Evolutionary conservation across 2,888 invertebrate species (phyloP).

Genomic region (Mythimna impura): DNA sequence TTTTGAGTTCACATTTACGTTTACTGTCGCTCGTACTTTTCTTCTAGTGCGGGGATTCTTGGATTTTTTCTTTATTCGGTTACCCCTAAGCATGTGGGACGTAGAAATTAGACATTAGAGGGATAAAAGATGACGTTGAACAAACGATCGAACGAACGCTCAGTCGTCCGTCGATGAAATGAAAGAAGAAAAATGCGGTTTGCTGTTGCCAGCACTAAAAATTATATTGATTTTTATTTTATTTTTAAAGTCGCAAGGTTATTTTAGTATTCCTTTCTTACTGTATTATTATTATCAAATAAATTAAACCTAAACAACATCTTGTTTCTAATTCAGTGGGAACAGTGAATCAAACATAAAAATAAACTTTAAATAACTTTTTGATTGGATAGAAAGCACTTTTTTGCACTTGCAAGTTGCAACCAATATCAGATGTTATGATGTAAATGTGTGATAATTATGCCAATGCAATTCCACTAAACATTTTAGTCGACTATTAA

Average conservation of each 20-base stretch:
- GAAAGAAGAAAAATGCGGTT: constrained; percentile 74
- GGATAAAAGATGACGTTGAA: constrained; percentile 88
- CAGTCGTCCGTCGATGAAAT: constrained; percentile 82
- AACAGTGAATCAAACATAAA: not conserved
- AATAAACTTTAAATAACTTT: not conserved
- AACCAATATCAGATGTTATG: not conserved
- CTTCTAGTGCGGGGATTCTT: constrained; percentile 87
- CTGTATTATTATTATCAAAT: too few relatives aligned
- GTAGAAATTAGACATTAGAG: constrained; percentile 86
- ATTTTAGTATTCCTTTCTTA: not conserved
- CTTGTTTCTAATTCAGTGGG: too few relatives aligned
- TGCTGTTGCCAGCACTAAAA: constrained; percentile 60
- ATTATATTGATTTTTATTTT: constrained; percentile 46
- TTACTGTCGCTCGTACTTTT: constrained; percentile 81
- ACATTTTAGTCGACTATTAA: not conserved
- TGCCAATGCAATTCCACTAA: not conserved
- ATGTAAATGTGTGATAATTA: too few relatives aligned
- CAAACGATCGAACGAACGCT: constrained; percentile 87
- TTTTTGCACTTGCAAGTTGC: constrained; percentile 8
- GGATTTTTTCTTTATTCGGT: constrained; percentile 86
- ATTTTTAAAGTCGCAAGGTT: constrained; percentile 10
- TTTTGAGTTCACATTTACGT: constrained; percentile 87
- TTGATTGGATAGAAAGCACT: not conserved
- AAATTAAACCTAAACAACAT: not conserved
- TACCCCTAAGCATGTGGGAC: constrained; percentile 89